phyloP scores from a whole-genome alignment of 2,797 vertebrate species.

The Danio jaintianensis region DNA sequence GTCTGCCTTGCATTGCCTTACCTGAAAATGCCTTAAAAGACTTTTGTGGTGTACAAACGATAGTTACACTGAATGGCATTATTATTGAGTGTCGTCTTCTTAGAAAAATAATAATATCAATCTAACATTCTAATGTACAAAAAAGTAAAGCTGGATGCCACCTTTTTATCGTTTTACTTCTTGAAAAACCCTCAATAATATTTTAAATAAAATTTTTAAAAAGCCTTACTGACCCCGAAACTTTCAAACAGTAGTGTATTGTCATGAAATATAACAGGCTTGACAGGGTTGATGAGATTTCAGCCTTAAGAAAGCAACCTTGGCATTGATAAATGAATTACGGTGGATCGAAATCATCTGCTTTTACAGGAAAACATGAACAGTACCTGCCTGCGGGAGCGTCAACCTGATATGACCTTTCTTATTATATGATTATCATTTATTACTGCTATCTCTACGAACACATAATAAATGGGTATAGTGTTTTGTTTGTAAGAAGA shows the following conservation, averaged over 20 bases:
- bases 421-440: conserved; percentile 54
- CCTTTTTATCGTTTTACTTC: no score
- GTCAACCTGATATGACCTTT: conserved; percentile 31
- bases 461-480: conserved; percentile 37
- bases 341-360: conserved; percentile 1
- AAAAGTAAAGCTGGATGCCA: no score
- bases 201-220: no score
- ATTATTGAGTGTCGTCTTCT: no score
- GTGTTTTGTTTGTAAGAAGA: conserved; percentile 42
- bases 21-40: no score
- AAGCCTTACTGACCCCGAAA: background rate
- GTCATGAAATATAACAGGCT: background rate
- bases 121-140: no score
- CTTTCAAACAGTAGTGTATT: background rate
- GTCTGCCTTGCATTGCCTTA: no score
- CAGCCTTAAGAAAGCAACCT: background rate
- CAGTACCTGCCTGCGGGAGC: conserved; percentile 59
- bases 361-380: conserved; percentile 22
- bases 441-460: conserved; percentile 57
- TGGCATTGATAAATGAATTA: conserved; percentile 8
- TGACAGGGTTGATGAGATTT: background rate
- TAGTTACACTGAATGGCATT: no score
- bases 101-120: no score
- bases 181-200: no score
- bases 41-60: no score